A percentile compares a stretch with the other conserved stretches of the same genome.
Evolutionary conservation across 30 jellyfish, hydroid and myxozoan species (phyloP).

Genomic region (Aurelia aurita): DNA sequence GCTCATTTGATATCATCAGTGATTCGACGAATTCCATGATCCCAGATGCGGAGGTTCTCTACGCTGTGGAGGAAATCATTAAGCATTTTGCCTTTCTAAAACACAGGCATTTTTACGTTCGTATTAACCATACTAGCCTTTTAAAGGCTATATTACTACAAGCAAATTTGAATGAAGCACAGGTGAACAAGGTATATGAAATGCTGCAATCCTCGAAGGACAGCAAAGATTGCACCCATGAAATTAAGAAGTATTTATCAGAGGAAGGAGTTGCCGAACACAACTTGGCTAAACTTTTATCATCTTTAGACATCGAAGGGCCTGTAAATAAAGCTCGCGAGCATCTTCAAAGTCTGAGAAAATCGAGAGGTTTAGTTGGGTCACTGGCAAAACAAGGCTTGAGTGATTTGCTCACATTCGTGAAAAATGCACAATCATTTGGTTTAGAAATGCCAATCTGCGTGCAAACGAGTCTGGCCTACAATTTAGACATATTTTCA

Average conservation of each 20-base stretch:
- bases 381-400: slow-evolving; percentile 83
- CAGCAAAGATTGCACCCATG: slow-evolving; percentile 29
- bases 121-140: slow-evolving; percentile 74
- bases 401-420: slow-evolving; percentile 57
- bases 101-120: slow-evolving; percentile 72
- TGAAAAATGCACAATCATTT: slow-evolving; percentile 40
- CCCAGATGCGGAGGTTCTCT: slow-evolving; percentile 86
- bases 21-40: slow-evolving; percentile 66
- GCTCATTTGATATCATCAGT: slow-evolving; percentile 88
- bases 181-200: slow-evolving; percentile 26
- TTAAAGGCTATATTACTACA: slow-evolving; percentile 84
- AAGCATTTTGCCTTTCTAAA: slow-evolving; percentile 59
- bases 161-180: slow-evolving; percentile 54
- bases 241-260: slow-evolving; percentile 39
- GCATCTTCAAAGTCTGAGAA: slow-evolving; percentile 68
- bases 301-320: slow-evolving; percentile 76
- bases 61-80: slow-evolving; percentile 73
- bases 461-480: slow-evolving; percentile 69
- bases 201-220: slow-evolving; percentile 62
- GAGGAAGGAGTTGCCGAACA: slow-evolving; percentile 71
- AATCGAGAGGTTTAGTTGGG: slow-evolving; percentile 70
- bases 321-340: slow-evolving; percentile 76
- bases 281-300: slow-evolving; percentile 39
- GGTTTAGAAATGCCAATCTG: slow-evolving; percentile 63
- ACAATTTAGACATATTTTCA: slow-evolving; percentile 64